Base-by-base conservation (phyloP, 2,888 invertebrate species). In the Neoitamus cyanurus region DNA sequence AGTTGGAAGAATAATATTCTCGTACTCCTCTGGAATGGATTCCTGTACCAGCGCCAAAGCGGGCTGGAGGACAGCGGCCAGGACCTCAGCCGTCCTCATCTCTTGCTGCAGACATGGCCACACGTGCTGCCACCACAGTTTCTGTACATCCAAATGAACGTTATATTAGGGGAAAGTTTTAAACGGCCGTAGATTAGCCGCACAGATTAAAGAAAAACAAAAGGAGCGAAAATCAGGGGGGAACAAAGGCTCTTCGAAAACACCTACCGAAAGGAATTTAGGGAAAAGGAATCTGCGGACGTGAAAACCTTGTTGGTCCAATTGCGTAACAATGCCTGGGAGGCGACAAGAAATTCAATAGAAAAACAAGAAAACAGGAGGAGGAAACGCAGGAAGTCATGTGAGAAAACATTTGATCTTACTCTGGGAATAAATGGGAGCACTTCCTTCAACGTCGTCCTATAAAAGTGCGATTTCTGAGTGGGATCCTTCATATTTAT, bases 121-220 rank as follows among this genome's bases (percentile, higher is more conserved):
- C 77, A 98, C 95, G 90, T 97, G 97, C 90, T 97, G 97, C 93
- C 97, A 98, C 94, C 98, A 96, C 82, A 98, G 93, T 96, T 98
- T 98, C 98, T 99, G 93, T 28, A 48, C 25, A 31, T 34, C 25
- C 25, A 68, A 75, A 75, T 58, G 58, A 46, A 42, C 42, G 36
- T 75, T 37, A 20, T 37, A 20, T 75, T 75, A 42, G 28, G 75
- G 34, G 25, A 75, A 75, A 42, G 25, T 75, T 42, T 42, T 75
- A 75, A 75, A 75, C 75, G 36, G 25, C 42, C 4, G 28, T 9
- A 75, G 28, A 42, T 75, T 75, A 75, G 46, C 13, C 42, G 13
- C 5, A 28, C 75, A 37, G 42, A 75, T 42, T 37, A 30, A 75
- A 75, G 20, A 58, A 58, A 58, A 58, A 58, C 58, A 58, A 58